Base-by-base conservation (phyloP, 1,140 invertebrate species). In the Drosophila orosa region DNA sequence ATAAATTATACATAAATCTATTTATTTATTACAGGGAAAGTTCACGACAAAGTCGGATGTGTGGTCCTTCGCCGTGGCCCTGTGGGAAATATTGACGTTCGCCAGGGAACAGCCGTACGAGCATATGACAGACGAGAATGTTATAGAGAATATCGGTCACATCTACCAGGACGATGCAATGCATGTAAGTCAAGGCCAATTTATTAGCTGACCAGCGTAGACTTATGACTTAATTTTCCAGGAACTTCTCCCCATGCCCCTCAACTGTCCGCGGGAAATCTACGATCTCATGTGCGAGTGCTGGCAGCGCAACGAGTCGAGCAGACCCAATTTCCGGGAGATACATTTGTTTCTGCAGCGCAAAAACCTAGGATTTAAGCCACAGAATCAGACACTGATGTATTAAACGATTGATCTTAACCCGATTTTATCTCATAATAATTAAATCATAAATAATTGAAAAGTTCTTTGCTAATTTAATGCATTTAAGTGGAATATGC, bases 281-380 rank as follows among this genome's bases (percentile, higher is more conserved):
- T 98, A 97, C 92, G 97, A 98, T 92, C 92, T 99, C 69, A 98
- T 98, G 97, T 94, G 95, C 67, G 97, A 98, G 90, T 98, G 98
- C 92, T 99, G 98, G 98, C 96, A 97, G 84, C 93, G 96, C 25
- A 96, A 97, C 82, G 96, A 96, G 50, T 92, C 94, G 7, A 95
- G 96, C 86, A 94, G 98, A n/a, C 98, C 98, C 17, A 96, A 95
- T 65, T 99, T 98, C 93, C 94, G 95, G 63, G 97, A 98, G 92
- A 97, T 98, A 66, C 96, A 98, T 91, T 94, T 98, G 87, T 98
- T 98, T 93, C 94, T 98, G 42, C 96, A 98, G 90, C 94, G 97
- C 74, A 98, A 98, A 93, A 97, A 97, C 91, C 94, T 97, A 73
- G 97, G 97, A 37, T 97, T 95, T 92, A 95, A 95, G 80, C 95